phyloP scores from a whole-genome alignment of 2,113 vertebrate species.

The Callipepla squamata region DNA sequence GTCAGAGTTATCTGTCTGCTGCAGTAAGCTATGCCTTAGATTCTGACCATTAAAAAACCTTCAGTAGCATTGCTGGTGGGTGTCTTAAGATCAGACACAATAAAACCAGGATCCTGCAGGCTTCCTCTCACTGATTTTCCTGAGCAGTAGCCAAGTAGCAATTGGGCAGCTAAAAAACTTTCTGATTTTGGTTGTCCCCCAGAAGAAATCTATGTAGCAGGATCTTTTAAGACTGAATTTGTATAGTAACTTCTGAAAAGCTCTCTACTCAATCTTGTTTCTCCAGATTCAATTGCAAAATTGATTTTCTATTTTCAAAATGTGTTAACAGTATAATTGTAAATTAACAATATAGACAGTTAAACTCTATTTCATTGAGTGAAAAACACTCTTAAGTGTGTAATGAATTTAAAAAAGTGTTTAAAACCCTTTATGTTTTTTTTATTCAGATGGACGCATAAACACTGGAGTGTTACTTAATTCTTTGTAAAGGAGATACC shows the following conservation, averaged over 20 bases:
- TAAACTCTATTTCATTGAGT: not conserved
- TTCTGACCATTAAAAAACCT: not conserved
- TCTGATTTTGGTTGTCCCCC: not conserved
- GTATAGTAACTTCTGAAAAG: not conserved
- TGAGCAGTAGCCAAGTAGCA: not conserved
- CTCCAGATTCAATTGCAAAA: not conserved
- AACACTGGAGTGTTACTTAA: conserved; percentile 25
- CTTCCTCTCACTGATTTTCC: not conserved
- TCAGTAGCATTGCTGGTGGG: not conserved
- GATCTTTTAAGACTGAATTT: not conserved
- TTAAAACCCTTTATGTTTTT: conserved; percentile 20
- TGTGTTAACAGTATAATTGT: not conserved
- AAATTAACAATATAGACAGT: not conserved
- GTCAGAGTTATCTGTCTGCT: not conserved
- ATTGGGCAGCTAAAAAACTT: not conserved
- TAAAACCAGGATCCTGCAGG: not conserved
- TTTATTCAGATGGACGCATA: not conserved
- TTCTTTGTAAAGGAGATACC: conserved; percentile 22
- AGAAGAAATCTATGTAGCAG: not conserved
- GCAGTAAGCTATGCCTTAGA: not conserved
- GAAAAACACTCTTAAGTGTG: not conserved
- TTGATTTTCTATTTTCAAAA: not conserved
- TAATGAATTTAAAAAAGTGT: conserved; percentile 1
- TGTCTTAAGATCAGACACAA: not conserved
- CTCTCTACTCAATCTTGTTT: not conserved